Percentiles rank a stretch among this genome's conserved stretches.
These are phyloP conservation scores for Brachionus rubens DNA, from an alignment of 1,140 invertebrate genomes.

Conservation along the genomic window DNA sequence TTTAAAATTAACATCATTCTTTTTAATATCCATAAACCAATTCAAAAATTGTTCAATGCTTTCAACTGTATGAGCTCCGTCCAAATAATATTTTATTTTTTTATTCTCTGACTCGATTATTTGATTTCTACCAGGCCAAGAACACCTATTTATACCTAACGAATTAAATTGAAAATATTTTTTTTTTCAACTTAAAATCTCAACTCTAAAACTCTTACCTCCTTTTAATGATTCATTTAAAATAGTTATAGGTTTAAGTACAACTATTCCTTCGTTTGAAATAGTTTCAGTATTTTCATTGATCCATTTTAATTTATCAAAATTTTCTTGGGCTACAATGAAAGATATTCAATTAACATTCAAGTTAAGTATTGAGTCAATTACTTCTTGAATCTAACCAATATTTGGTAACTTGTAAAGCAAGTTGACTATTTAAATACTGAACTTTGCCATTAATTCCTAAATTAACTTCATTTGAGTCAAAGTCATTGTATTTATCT, in stretches of 20 bases:
- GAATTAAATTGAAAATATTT: too few species aligned
- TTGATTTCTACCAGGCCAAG: slow-evolving; percentile 43
- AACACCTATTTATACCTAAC: slow-evolving; percentile 18
- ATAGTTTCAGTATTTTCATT: neutral
- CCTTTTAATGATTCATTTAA: neutral
- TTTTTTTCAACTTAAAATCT: too few species aligned
- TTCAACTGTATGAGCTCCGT: slow-evolving; percentile 45
- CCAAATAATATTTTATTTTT: slow-evolving; percentile 27
- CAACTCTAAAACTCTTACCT: neutral
- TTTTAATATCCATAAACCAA: slow-evolving; percentile 23
- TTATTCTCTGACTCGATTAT: slow-evolving; percentile 27
- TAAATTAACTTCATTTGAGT: slow-evolving; percentile 4
- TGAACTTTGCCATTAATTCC: slow-evolving; percentile 33
- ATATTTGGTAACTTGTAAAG: slow-evolving; percentile 20
- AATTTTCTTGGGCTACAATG: slow-evolving; percentile 14
- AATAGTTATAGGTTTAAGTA: neutral
- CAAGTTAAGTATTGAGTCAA: too few species aligned
- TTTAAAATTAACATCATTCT: neutral
- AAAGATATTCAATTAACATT: too few species aligned
- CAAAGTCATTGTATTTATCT: neutral
- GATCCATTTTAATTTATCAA: slow-evolving; percentile 9
- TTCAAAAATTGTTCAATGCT: slow-evolving; percentile 39
- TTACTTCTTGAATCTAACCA: slow-evolving; percentile 4
- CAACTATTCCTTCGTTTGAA: neutral
- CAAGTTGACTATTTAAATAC: slow-evolving; percentile 16